phyloP scores from a whole-genome alignment of 1,140 invertebrate species.

The Neoseiulus cucumeris region DNA sequence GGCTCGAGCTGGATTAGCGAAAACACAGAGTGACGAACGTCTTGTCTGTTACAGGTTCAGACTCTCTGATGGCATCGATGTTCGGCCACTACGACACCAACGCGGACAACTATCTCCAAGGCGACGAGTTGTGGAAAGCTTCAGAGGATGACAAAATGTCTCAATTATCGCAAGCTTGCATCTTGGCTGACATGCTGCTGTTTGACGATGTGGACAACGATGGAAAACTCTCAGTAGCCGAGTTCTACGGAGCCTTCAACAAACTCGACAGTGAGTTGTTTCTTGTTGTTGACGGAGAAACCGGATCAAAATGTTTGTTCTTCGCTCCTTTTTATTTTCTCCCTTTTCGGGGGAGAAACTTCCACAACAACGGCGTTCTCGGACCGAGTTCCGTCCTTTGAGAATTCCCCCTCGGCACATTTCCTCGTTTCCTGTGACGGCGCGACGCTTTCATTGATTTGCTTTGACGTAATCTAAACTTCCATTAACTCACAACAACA shows the following conservation, averaged over 20 bases:
- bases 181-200: constrained; percentile 42
- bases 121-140: constrained; percentile 42
- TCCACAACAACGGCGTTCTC: no score
- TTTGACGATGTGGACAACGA: constrained; percentile 48
- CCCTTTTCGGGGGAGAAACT: constrained; percentile 9
- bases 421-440: background rate
- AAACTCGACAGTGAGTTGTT: constrained; percentile 47
- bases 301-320: constrained; percentile 8
- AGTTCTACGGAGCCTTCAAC: constrained; percentile 55
- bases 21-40: background rate
- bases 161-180: constrained; percentile 42
- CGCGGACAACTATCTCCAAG: constrained; percentile 43
- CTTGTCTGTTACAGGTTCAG: constrained; percentile 33
- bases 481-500: no score
- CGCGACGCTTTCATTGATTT: no score
- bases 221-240: constrained; percentile 42
- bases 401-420: background rate
- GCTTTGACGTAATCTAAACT: no score
- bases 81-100: constrained; percentile 56
- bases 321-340: constrained; percentile 10
- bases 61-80: constrained; percentile 51
- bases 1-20: background rate
- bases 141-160: constrained; percentile 41
- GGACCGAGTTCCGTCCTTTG: no score
- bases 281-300: background rate